Conservation (phyloP, 2,113 vertebrate species). For the Sebastes fasciatus region DNA sequence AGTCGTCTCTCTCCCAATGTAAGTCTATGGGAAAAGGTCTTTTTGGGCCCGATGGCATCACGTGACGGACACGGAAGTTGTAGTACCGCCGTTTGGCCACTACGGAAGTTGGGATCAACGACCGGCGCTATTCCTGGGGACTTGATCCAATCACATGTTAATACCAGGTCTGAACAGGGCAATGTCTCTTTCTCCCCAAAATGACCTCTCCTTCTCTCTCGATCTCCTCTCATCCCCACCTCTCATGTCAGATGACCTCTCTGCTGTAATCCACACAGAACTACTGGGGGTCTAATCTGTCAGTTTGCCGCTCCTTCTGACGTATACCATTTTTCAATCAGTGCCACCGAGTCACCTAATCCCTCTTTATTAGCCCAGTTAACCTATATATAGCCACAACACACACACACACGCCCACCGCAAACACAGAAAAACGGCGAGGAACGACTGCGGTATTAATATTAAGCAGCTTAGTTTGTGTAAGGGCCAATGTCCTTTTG, state of each 20-base stretch:
- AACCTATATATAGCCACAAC: conserved; percentile 64
- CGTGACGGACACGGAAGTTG: too few relatives aligned
- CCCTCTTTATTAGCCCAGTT: conserved; percentile 71
- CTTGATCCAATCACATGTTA: too few relatives aligned
- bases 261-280: conserved; percentile 51
- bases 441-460: conserved; percentile 66
- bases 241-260: conserved; percentile 51
- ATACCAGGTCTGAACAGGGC: too few relatives aligned
- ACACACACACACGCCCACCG: conserved; percentile 20
- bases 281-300: conserved; percentile 38
- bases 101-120: too few relatives aligned
- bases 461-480: conserved; percentile 77
- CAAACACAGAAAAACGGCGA: conserved; percentile 53
- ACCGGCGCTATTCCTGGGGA: too few relatives aligned
- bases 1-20: too few relatives aligned
- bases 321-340: conserved; percentile 41
- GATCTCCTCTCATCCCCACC: not conserved
- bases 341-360: conserved; percentile 56
- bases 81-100: too few relatives aligned
- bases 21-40: too few relatives aligned
- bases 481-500: conserved; percentile 67
- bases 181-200: not conserved
- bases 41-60: too few relatives aligned
- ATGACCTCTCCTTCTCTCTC: conserved; percentile 6
- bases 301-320: conserved; percentile 37